A percentile compares a stretch with the other conserved stretches of the same genome.
phyloP scores from a whole-genome alignment of 2,113 vertebrate genomes.

The Ochotona curzoniae region DNA sequence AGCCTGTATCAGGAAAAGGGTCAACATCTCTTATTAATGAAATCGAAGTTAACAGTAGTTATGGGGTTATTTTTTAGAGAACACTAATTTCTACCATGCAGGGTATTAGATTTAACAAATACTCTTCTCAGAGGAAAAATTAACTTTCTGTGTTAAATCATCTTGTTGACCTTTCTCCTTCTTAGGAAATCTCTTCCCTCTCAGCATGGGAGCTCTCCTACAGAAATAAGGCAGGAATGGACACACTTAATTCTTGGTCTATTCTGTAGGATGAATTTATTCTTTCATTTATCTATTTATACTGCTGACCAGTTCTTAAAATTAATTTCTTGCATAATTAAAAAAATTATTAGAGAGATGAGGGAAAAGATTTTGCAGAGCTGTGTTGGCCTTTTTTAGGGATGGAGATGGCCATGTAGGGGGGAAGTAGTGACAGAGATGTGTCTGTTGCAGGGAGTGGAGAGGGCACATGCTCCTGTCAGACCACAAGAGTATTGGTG shows the following conservation, averaged over 20 bases:
- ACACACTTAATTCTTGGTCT: not conserved
- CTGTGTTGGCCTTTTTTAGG: no score
- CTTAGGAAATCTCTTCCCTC: not conserved
- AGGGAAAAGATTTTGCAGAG: no score
- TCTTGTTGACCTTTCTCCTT: not conserved
- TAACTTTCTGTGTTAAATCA: not conserved
- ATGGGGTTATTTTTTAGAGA: not conserved
- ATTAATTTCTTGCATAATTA: no score
- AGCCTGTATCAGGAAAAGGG: not conserved
- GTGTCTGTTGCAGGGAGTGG: no score
- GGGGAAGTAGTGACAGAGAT: no score
- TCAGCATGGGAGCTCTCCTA: not conserved
- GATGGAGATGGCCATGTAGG: no score
- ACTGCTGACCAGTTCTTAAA: not conserved
- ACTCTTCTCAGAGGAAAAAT: not conserved
- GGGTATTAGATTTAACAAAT: not conserved
- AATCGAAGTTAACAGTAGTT: slow-evolving; percentile 9
- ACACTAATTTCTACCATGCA: not conserved
- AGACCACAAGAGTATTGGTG: no score
- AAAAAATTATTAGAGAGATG: no score
- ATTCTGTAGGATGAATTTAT: not conserved
- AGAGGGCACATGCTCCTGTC: no score
- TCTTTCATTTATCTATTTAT: not conserved
- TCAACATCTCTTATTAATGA: not conserved
- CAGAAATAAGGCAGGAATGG: not conserved